These are phyloP conservation scores for Epinephelus awoara DNA, from an alignment of 2,797 vertebrate species.

Conservation along the genomic window DNA sequence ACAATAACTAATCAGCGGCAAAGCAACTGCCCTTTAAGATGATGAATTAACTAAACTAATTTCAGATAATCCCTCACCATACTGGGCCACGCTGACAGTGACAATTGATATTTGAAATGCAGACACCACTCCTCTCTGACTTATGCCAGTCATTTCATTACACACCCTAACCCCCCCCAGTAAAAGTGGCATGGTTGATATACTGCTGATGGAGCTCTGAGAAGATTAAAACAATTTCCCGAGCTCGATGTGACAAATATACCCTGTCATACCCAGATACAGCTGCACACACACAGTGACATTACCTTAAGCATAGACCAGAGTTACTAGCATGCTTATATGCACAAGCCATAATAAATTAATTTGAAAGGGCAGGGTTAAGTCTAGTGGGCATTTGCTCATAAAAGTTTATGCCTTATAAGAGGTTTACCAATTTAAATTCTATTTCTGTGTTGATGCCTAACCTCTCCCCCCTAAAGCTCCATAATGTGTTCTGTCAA, in stretches of 20 bases:
- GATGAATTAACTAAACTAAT: constrained; percentile 86
- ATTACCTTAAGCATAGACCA: constrained; percentile 29
- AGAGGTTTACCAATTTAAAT: constrained; percentile 79
- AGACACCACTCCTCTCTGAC: constrained; percentile 66
- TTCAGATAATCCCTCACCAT: constrained; percentile 85
- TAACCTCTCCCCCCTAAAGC: constrained; percentile 75
- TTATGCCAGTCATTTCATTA: constrained; percentile 70
- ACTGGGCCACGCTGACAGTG: constrained; percentile 64
- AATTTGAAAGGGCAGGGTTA: constrained; percentile 66
- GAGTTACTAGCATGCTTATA: constrained; percentile 40
- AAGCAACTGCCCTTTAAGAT: constrained; percentile 85
- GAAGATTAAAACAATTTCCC: constrained; percentile 78
- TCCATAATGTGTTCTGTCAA: constrained; percentile 75
- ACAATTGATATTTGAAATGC: constrained; percentile 81
- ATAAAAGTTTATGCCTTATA: constrained; percentile 73
- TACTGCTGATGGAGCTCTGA: constrained; percentile 70
- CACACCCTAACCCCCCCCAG: constrained; percentile 37
- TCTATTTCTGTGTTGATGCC: constrained; percentile 70
- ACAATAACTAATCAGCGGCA: constrained; percentile 85
- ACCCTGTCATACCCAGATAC: constrained; percentile 1
- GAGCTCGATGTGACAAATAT: constrained; percentile 34
- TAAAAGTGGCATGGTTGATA: constrained; percentile 71
- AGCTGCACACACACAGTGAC: constrained; percentile 23
- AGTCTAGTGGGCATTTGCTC: constrained; percentile 58
- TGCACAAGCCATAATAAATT: constrained; percentile 62